Percentiles rank a stretch among this genome's conserved stretches.
These are phyloP conservation scores for Apis laboriosa DNA, from an alignment of 1,140 invertebrate genomes.

Conservation along the genomic window DNA sequence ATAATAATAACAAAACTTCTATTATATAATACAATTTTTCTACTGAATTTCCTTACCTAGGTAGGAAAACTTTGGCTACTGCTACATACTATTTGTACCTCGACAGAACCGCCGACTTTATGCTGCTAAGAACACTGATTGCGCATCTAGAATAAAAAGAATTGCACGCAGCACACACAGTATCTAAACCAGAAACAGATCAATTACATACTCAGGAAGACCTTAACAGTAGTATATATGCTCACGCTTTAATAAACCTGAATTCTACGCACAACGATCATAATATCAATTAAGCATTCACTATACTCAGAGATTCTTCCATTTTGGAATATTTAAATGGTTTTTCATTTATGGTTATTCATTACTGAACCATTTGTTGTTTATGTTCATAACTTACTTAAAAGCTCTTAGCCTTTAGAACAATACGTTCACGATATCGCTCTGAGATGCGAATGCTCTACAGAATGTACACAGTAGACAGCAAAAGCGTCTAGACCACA, in stretches of 20 bases:
- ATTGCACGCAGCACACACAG: conserved; percentile 63
- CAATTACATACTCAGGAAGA: conserved; percentile 75
- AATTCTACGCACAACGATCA: conserved; percentile 75
- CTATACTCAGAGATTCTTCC: conserved; percentile 64
- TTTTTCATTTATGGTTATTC: conserved; percentile 58
- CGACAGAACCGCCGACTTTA: conserved; percentile 65
- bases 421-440: conserved; percentile 51
- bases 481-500: conserved; percentile 71
- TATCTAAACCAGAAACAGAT: conserved; percentile 66
- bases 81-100: conserved; percentile 73
- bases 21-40: conserved; percentile 52
- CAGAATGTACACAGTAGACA: conserved; percentile 70
- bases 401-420: conserved; percentile 61
- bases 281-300: conserved; percentile 71
- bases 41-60: conserved; percentile 61
- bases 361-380: conserved; percentile 51
- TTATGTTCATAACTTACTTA: conserved; percentile 61
- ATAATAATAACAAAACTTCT: conserved; percentile 49
- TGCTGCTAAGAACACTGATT: conserved; percentile 65
- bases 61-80: conserved; percentile 71
- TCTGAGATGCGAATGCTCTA: conserved; percentile 68
- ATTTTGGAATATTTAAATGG: conserved; percentile 76
- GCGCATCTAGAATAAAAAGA: conserved; percentile 62
- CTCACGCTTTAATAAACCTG: conserved; percentile 74
- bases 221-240: conserved; percentile 76